Evolutionary conservation across 2,888 invertebrate species (phyloP).

Genomic region (Gastrophysa polygoni): DNA sequence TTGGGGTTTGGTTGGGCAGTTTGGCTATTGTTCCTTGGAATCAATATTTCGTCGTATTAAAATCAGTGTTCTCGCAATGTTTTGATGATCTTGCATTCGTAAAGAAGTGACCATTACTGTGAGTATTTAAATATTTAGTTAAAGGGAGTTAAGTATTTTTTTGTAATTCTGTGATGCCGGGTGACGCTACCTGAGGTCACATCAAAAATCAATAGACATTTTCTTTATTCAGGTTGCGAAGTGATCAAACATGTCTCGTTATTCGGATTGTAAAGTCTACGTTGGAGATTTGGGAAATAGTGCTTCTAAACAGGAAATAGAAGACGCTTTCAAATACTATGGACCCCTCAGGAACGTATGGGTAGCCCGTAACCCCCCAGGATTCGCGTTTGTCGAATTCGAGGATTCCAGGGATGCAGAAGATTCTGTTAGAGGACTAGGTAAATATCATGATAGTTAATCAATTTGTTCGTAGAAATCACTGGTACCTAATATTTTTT

Average conservation of each 20-base stretch:
- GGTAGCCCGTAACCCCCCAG: conserved; percentile 93
- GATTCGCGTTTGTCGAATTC: conserved; percentile 89
- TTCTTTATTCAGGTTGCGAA: neutral
- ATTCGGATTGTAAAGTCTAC: conserved; percentile 90
- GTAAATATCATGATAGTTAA: conserved; percentile 61
- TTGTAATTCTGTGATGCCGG: neutral
- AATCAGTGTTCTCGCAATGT: no score
- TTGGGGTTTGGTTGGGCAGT: no score
- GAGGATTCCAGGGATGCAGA: conserved; percentile 89
- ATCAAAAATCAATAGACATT: neutral
- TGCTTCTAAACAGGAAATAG: conserved; percentile 88
- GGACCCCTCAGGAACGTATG: conserved; percentile 90
- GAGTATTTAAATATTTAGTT: no score
- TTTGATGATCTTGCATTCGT: no score
- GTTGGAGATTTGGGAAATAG: conserved; percentile 91
- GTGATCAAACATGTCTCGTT: conserved; percentile 70
- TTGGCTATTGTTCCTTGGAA: no score
- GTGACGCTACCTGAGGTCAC: neutral
- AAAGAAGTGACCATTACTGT: no score
- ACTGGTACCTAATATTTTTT: no score
- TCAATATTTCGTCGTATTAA: no score
- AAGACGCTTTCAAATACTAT: conserved; percentile 86
- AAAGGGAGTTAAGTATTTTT: no score
- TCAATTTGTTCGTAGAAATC: no score
- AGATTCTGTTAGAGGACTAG: conserved; percentile 82